phyloP scores from a whole-genome alignment of 2,888 invertebrate genomes.

The Byasa hedistus region DNA sequence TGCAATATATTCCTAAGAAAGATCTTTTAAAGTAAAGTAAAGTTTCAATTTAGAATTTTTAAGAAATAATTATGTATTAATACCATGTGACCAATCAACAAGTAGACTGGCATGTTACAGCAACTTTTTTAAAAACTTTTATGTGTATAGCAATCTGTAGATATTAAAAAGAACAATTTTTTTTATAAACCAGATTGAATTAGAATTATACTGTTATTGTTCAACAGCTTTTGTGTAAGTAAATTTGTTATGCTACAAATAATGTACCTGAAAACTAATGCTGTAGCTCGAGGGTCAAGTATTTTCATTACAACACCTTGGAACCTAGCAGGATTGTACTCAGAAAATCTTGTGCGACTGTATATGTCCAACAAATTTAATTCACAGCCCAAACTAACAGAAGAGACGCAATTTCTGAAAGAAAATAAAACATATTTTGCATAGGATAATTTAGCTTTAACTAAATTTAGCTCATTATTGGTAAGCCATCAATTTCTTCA shows the following conservation, averaged over 20 bases:
- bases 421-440: neutral
- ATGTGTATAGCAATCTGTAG: too few relatives aligned
- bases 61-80: too few relatives aligned
- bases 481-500: too few relatives aligned
- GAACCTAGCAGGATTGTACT: constrained; percentile 90
- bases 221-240: neutral
- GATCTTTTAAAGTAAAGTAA: too few relatives aligned
- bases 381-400: constrained; percentile 86
- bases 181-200: neutral
- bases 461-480: too few relatives aligned
- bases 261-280: constrained; percentile 80
- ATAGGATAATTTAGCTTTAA: neutral
- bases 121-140: neutral
- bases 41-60: too few relatives aligned
- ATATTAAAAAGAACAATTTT: neutral
- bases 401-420: constrained; percentile 89
- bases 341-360: constrained; percentile 88
- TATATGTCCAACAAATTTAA: constrained; percentile 87
- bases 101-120: too few relatives aligned
- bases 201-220: neutral
- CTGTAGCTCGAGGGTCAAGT: constrained; percentile 87
- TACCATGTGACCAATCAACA: too few relatives aligned
- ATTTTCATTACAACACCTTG: constrained; percentile 92
- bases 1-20: too few relatives aligned
- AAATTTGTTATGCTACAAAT: neutral